A percentile compares a stretch with the other conserved stretches of the same genome.
Conservation (phyloP, 2,888 invertebrate genomes). For the Ditula angustiorana region DNA sequence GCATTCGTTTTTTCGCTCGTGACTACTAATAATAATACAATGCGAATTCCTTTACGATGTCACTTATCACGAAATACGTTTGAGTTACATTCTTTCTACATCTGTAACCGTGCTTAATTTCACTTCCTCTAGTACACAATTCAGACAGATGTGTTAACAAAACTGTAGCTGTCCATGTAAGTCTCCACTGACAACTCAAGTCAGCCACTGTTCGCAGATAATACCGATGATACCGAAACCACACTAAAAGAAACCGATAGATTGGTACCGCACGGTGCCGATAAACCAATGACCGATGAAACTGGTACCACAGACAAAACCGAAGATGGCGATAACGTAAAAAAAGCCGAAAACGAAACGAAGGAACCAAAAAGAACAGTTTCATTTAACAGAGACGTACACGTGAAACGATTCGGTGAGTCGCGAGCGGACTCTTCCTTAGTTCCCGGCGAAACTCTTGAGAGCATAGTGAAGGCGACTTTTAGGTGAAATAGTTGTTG, state of each 20-base stretch:
- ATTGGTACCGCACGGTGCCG: conserved; percentile 61
- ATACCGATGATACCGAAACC: conserved; percentile 74
- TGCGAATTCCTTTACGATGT: conserved; percentile 1
- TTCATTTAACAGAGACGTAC: conserved; percentile 96
- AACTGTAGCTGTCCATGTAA: not conserved
- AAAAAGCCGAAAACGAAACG: conserved; percentile 55
- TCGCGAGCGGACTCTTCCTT: conserved; percentile 52
- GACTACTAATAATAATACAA: not conserved
- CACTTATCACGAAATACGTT: not conserved
- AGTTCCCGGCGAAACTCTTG: conserved; percentile 46
- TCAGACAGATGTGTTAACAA: not conserved
- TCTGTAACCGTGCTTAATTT: not conserved
- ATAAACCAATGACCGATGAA: conserved; percentile 79
- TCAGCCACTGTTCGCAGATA: conserved; percentile 68
- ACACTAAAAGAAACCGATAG: conserved; percentile 55
- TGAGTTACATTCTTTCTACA: not conserved
- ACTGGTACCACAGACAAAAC: conserved; percentile 69
- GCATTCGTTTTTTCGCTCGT: conserved; percentile 6
- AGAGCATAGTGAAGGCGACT: not conserved
- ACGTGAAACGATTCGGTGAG: conserved; percentile 96
- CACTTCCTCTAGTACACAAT: not conserved
- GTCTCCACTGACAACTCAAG: conserved; percentile 6
- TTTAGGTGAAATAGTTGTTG: too few relatives aligned
- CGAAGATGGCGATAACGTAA: conserved; percentile 75
- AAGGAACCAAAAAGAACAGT: conserved; percentile 88